These are phyloP conservation scores for Apteryx mantelli DNA, from an alignment of 2,113 vertebrate genomes.

Conservation along the genomic window DNA sequence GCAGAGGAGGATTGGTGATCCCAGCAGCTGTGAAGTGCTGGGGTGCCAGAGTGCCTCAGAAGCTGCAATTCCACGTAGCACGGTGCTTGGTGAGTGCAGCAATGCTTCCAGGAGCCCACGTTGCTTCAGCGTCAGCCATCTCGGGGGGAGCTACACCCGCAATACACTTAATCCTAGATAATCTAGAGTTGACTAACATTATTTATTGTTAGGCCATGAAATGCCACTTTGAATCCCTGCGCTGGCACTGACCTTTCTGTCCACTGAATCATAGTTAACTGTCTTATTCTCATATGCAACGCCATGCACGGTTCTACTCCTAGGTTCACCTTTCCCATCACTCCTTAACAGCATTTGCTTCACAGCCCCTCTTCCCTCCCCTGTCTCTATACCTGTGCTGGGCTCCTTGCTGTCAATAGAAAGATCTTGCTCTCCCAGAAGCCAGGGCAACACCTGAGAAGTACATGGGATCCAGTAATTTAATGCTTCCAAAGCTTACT, in stretches of 20 bases:
- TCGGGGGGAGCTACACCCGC: neutral
- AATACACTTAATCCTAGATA: neutral
- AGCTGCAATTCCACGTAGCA: neutral
- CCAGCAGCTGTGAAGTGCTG: neutral
- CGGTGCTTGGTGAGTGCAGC: accelerated
- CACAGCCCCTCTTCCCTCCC: neutral
- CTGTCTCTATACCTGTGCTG: neutral
- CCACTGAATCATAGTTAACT: neutral
- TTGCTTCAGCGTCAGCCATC: neutral
- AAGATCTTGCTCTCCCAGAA: neutral
- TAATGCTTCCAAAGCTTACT: neutral
- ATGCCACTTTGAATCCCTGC: neutral
- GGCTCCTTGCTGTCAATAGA: neutral
- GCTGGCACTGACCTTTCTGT: neutral
- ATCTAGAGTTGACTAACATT: neutral
- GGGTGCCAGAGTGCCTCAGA: neutral
- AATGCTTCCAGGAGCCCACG: accelerated
- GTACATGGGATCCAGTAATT: neutral
- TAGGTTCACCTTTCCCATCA: neutral
- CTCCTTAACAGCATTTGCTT: neutral
- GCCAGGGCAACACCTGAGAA: neutral
- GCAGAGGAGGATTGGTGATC: accelerated
- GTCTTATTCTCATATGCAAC: neutral
- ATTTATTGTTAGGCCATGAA: neutral
- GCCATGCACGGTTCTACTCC: neutral